Evolutionary conservation across 2,888 invertebrate species (phyloP).

Genomic region (Tupiocoris notatus): DNA sequence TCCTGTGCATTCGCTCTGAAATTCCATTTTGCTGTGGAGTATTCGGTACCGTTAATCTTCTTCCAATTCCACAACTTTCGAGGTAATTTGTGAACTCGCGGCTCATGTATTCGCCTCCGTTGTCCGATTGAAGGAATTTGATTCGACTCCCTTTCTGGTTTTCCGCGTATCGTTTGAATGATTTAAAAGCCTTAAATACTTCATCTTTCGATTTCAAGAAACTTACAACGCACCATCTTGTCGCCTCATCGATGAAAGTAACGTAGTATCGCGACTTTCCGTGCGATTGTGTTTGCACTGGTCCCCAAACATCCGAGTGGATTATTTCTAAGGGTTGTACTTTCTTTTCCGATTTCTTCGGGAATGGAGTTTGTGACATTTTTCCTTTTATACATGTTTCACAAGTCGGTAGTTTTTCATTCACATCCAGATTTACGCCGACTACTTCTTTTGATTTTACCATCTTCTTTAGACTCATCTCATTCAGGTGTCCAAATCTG

Average conservation of each 20-base stretch:
- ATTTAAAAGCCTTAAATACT: not conserved
- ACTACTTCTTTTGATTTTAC: not conserved
- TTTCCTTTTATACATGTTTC: not conserved
- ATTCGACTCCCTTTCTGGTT: not conserved
- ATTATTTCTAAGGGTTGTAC: not conserved
- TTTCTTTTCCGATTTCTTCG: not conserved
- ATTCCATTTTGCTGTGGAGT: conserved; percentile 52
- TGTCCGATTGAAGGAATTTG: not conserved
- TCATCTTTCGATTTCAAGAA: not conserved
- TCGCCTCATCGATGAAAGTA: conserved; percentile 6
- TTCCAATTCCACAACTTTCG: conserved; percentile 49
- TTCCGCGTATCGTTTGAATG: not conserved
- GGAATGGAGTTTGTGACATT: not conserved
- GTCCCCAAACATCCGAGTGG: not conserved
- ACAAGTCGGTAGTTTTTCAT: not conserved
- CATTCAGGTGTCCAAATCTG: not conserved
- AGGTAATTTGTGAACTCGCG: conserved; percentile 47
- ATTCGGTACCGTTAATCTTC: conserved; percentile 49
- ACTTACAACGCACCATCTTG: not conserved
- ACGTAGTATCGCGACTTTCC: not conserved
- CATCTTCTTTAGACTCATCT: not conserved
- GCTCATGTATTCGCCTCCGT: not conserved
- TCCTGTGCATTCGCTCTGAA: conserved; percentile 52
- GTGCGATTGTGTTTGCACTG: not conserved
- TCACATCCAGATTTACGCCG: not conserved